phyloP scores from a whole-genome alignment of 2,113 vertebrate genomes.

The Petaurus breviceps region DNA sequence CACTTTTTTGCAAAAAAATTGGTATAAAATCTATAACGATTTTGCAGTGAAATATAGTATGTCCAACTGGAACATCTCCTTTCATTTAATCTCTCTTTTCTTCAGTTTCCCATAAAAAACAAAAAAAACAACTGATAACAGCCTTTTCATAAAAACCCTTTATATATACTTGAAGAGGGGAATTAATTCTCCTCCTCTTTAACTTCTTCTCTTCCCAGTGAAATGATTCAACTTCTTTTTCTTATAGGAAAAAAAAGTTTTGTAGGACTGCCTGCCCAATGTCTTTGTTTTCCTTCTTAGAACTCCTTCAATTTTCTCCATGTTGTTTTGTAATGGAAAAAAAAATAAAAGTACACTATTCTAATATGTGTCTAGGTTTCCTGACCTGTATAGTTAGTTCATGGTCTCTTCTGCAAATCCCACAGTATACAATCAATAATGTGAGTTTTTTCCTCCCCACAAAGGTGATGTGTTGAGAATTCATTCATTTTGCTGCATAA shows the following conservation, averaged over 20 bases:
- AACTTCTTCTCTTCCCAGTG: neutral
- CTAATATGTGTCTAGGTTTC: neutral
- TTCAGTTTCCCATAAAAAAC: neutral
- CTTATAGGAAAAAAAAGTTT: neutral
- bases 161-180: neutral
- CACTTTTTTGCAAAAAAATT: too few relatives aligned
- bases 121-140: neutral
- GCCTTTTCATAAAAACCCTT: neutral
- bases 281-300: neutral
- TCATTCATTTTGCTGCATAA: neutral
- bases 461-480: neutral
- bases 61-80: neutral
- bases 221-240: neutral
- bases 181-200: neutral
- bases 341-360: neutral
- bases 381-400: neutral
- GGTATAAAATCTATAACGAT: too few relatives aligned
- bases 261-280: neutral
- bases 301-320: neutral
- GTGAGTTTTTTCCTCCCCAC: neutral
- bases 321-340: neutral
- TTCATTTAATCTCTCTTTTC: neutral
- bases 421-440: neutral
- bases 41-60: neutral
- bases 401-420: neutral